Percentiles rank a stretch among this genome's conserved stretches.
phyloP scores from a whole-genome alignment of 1,140 invertebrate species.

The Bombus confusus region DNA sequence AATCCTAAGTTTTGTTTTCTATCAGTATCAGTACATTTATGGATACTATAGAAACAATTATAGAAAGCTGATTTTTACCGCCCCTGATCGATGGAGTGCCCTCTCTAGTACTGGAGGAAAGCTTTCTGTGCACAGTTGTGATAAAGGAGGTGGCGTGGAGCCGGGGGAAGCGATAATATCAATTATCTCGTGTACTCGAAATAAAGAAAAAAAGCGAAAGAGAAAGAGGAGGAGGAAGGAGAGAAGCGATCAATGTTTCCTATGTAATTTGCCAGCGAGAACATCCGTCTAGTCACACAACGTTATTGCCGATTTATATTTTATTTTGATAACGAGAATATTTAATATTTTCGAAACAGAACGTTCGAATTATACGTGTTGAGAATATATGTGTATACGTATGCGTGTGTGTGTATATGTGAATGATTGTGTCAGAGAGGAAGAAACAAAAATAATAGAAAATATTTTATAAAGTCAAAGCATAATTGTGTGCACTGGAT shows the following conservation, averaged over 20 bases:
- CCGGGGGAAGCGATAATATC: slow-evolving; percentile 32
- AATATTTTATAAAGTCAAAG: slow-evolving; percentile 46
- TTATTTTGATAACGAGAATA: slow-evolving; percentile 75
- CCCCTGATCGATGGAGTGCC: neutral
- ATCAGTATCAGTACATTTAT: neutral
- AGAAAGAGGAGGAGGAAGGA: slow-evolving; percentile 47
- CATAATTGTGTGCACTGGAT: neutral
- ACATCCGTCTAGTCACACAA: slow-evolving; percentile 53
- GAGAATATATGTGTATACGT: neutral
- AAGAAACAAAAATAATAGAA: slow-evolving; percentile 13
- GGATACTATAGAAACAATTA: neutral
- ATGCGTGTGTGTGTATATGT: neutral
- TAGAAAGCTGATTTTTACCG: neutral
- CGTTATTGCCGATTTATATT: slow-evolving; percentile 77
- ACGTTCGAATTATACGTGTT: slow-evolving; percentile 52
- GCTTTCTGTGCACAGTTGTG: slow-evolving; percentile 34
- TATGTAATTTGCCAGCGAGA: slow-evolving; percentile 69
- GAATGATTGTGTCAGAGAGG: slow-evolving; percentile 8
- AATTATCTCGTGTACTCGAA: slow-evolving; percentile 27
- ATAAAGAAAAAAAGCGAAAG: neutral
- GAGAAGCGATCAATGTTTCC: slow-evolving; percentile 67
- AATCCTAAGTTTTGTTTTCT: too few species aligned
- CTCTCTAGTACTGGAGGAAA: neutral
- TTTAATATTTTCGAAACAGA: slow-evolving; percentile 70
- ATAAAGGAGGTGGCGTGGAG: slow-evolving; percentile 10